Base-by-base conservation (phyloP, 2,113 vertebrate genomes). In the Pseudonaja textilis region DNA sequence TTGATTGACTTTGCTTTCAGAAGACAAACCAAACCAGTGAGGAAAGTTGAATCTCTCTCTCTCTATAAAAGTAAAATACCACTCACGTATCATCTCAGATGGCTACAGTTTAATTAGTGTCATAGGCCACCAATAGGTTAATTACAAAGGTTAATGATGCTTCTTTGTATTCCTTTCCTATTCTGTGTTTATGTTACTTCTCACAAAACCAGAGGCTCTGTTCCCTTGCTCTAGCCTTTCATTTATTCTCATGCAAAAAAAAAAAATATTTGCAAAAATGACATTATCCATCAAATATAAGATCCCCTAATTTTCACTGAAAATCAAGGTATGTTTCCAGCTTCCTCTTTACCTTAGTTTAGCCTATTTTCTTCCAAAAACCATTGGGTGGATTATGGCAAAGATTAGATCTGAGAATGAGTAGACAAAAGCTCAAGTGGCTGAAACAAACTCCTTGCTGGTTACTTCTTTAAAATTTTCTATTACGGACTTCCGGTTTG, bases 71-170 rank as follows among this genome's bases (percentile, higher is more conserved):
- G 47, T 50, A 7, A 50, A 50, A 50, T 50, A 9, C 47, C 47
- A 50, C 47, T 50, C 47, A 50, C 47, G 7, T 1, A 50, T 50
- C 7, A 50, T 50, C 45, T 29, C 23, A 22, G 42, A 47, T 88
- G 61, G 34, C 87, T n/a, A 5, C 1, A 56, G 61, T 87, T 89
- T 50, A 93, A 93, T 88, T 93, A 55, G 47, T 81, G 54, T 54
- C 86, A 52, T 86, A 91, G 86, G 64, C 42, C 86, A 52, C 0
- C 3, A 54, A 93, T 39, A 91, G 61, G 90, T 42, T 93, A 89
- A 91, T 85, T 88, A 89, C 42, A 90, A 90, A 93, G 85, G 89
- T 93, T 93, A 87, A 93, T 45, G 16, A 90, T 87, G 29, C 47
- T 54, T 87, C 56, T 87, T 87, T 87, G 12, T 69, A 64, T 87